These are phyloP conservation scores for Helicoverpa assulta DNA, from an alignment of 2,888 invertebrate genomes.

Conservation along the genomic window DNA sequence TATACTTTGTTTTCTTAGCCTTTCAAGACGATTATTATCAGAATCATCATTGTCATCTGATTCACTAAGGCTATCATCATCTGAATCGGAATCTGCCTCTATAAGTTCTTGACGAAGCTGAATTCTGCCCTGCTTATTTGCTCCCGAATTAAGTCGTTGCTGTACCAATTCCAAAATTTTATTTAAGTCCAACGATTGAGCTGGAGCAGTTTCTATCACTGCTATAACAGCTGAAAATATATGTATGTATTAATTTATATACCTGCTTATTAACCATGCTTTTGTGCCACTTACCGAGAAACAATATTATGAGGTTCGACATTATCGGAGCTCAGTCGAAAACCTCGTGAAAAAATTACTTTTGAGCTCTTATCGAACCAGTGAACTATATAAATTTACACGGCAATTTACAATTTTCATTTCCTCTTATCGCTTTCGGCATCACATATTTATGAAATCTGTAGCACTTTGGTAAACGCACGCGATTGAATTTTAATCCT, in stretches of 20 bases:
- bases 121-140: constrained; percentile 10
- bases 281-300: constrained; percentile 65
- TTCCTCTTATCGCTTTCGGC: constrained; percentile 77
- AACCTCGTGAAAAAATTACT: constrained; percentile 65
- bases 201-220: constrained; percentile 21
- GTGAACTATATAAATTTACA: constrained; percentile 72
- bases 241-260: background rate
- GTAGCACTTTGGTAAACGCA: constrained; percentile 45
- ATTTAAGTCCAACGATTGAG: constrained; percentile 27
- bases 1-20: constrained; percentile 58
- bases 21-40: constrained; percentile 43
- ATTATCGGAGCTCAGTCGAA: constrained; percentile 69
- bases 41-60: constrained; percentile 34
- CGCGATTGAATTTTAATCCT: constrained; percentile 48
- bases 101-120: constrained; percentile 12
- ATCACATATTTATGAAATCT: constrained; percentile 58
- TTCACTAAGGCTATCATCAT: constrained; percentile 29
- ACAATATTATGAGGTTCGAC: constrained; percentile 65
- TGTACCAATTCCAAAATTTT: constrained; percentile 41
- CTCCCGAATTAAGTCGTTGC: background rate
- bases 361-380: constrained; percentile 67
- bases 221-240: constrained; percentile 46
- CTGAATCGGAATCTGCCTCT: constrained; percentile 24
- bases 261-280: constrained; percentile 1
- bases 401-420: constrained; percentile 83